A percentile compares a stretch with the other conserved stretches of the same genome.
These are phyloP conservation scores for Pygoscelis antarcticus DNA, from an alignment of 2,113 vertebrate genomes.

Conservation along the genomic window DNA sequence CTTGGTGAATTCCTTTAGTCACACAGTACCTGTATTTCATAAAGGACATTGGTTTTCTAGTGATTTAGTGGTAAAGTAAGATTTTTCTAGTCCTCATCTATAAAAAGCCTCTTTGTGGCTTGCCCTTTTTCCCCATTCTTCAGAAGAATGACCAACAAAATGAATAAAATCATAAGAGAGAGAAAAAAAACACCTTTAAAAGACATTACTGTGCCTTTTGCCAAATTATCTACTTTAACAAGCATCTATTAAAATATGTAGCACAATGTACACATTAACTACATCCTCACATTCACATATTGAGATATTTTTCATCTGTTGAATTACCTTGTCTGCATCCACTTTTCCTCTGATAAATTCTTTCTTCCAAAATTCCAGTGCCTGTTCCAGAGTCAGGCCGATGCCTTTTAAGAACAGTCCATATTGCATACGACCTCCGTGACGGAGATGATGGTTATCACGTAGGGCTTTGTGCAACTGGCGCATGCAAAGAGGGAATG, in stretches of 20 bases:
- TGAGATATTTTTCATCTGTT: neutral
- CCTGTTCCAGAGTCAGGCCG: constrained; percentile 92
- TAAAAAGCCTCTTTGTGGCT: neutral
- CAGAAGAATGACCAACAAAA: neutral
- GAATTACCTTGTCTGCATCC: constrained; percentile 92
- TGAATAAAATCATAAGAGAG: neutral
- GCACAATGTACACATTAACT: neutral
- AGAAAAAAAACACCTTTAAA: neutral
- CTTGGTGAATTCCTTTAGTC: neutral
- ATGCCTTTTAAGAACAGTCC: constrained; percentile 97
- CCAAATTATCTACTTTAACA: neutral
- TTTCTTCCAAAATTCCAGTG: constrained; percentile 93
- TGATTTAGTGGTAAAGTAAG: neutral
- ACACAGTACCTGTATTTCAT: neutral
- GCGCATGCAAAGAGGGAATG: constrained; percentile 94
- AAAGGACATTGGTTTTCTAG: neutral
- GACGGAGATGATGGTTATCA: constrained; percentile 93
- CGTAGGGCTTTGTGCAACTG: constrained; percentile 89
- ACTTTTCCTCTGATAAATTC: constrained; percentile 94
- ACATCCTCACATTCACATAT: neutral
- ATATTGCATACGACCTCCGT: constrained; percentile 95
- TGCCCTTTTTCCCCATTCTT: neutral
- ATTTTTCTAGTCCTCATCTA: neutral
- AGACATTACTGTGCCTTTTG: neutral
- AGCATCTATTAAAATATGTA: neutral